Evolutionary conservation across 2,888 invertebrate species (phyloP).

Genomic region (Coelinius sp.): DNA sequence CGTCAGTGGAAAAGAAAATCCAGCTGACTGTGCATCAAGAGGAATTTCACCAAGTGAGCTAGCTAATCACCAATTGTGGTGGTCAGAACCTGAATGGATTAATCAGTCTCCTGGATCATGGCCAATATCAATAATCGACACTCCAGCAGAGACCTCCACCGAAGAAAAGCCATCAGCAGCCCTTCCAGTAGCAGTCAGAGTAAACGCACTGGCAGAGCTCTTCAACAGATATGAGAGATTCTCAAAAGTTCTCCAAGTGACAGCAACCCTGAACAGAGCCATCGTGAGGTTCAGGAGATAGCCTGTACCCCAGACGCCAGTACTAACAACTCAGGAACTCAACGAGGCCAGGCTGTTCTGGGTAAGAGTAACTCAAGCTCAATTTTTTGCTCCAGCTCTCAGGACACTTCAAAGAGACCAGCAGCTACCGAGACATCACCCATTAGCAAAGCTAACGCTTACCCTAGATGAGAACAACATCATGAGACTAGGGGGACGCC

Average conservation of each 20-base stretch:
- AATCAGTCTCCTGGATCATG: not conserved
- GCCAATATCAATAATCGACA: not conserved
- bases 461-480: not conserved
- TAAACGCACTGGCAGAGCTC: not conserved
- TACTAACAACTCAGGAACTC: not conserved
- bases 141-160: not conserved
- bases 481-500: not conserved
- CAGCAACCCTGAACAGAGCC: not conserved
- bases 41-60: not conserved
- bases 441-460: not conserved
- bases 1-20: conserved; percentile 37
- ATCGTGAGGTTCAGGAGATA: not conserved
- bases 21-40: conserved; percentile 21
- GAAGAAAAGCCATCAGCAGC: not conserved
- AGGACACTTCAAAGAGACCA: no score
- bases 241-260: not conserved
- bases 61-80: not conserved
- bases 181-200: not conserved
- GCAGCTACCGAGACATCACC: not conserved
- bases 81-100: not conserved
- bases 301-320: not conserved
- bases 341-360: not conserved
- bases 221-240: not conserved
- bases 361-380: not conserved
- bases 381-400: not conserved